A percentile compares a stretch with the other conserved stretches of the same genome.
phyloP scores from a whole-genome alignment of 2,888 invertebrate genomes.

The Lampropteryx suffumata region DNA sequence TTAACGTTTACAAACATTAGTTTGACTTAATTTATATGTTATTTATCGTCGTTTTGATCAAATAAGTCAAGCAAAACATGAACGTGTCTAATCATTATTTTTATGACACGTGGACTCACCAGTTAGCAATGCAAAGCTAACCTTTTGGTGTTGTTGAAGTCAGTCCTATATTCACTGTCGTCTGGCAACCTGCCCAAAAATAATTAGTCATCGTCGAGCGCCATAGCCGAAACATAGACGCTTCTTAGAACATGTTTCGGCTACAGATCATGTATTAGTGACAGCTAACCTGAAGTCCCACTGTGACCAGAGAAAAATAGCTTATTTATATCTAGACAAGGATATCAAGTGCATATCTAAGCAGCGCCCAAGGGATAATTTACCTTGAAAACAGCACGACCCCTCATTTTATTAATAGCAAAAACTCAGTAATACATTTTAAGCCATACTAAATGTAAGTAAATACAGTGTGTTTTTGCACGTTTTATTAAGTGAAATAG shows the following conservation, averaged over 20 bases:
- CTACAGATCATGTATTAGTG: constrained; percentile 12
- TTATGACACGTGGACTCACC: constrained; percentile 38
- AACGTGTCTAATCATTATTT: constrained; percentile 33
- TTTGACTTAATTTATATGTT: too few relatives aligned
- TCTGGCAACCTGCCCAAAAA: constrained; percentile 71
- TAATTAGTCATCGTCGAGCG: constrained; percentile 71
- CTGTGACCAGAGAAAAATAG: background rate
- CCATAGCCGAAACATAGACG: constrained; percentile 56
- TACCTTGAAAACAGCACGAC: too few relatives aligned
- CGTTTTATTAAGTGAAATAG: background rate
- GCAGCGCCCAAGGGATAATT: too few relatives aligned
- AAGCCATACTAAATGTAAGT: background rate
- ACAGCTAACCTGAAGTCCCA: background rate
- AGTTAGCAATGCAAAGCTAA: constrained; percentile 44
- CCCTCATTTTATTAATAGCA: too few relatives aligned
- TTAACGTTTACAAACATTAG: too few relatives aligned
- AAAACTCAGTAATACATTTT: background rate
- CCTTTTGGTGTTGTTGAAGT: constrained; percentile 48
- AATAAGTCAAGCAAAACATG: background rate
- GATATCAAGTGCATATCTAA: too few relatives aligned
- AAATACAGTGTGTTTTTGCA: background rate
- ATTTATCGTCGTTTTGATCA: too few relatives aligned
- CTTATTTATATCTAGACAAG: too few relatives aligned
- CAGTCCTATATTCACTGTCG: constrained; percentile 45
- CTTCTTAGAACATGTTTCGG: constrained; percentile 52